These are phyloP conservation scores for Dendroctonus ponderosae DNA, from an alignment of 1,140 invertebrate species.

Conservation along the genomic window DNA sequence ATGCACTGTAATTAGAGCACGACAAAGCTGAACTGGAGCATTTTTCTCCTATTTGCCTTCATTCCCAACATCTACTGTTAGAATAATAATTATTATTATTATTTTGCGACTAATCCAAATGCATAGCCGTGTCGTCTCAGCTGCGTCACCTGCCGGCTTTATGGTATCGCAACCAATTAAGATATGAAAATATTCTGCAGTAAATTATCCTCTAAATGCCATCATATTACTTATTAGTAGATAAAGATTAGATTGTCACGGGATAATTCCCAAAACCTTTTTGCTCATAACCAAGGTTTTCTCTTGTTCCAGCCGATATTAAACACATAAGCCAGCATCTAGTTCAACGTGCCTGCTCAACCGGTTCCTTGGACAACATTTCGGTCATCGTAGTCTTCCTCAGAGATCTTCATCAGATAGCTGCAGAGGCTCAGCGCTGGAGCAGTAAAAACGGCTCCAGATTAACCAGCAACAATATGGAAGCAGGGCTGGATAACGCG, in stretches of 20 bases:
- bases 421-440: slow-evolving; percentile 50
- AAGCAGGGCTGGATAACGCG: slow-evolving; percentile 45
- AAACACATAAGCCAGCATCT: slow-evolving; percentile 65
- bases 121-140: too few species aligned
- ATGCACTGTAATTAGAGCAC: slow-evolving; percentile 20
- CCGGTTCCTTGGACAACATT: slow-evolving; percentile 83
- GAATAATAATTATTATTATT: too few species aligned
- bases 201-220: too few species aligned
- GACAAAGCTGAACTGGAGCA: background rate
- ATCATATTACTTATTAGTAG: too few species aligned
- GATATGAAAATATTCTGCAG: too few species aligned
- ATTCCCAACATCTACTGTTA: background rate
- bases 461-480: slow-evolving; percentile 40
- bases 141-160: too few species aligned
- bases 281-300: slow-evolving; percentile 6
- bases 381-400: slow-evolving; percentile 85
- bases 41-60: background rate
- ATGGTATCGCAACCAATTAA: too few species aligned
- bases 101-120: too few species aligned
- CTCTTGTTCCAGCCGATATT: slow-evolving; percentile 59
- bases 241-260: background rate
- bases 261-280: background rate
- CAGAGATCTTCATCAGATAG: slow-evolving; percentile 66
- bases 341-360: slow-evolving; percentile 69
- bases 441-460: slow-evolving; percentile 39